These are phyloP conservation scores for Zaprionus davidi DNA, from an alignment of 1,140 invertebrate genomes.

Conservation along the genomic window DNA sequence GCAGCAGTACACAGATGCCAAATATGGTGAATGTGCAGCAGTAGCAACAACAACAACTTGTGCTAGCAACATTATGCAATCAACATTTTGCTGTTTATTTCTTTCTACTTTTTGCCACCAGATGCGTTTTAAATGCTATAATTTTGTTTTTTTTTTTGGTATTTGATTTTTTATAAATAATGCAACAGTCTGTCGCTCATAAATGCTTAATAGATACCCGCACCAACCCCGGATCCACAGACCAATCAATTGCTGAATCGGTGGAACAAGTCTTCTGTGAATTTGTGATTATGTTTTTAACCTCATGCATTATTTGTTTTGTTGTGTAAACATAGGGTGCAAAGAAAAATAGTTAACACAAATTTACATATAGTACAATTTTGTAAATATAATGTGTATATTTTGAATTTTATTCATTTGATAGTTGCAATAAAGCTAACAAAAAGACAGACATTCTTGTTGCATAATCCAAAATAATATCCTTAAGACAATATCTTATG, in stretches of 20 bases:
- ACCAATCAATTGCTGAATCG: not conserved
- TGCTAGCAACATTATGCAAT: constrained; percentile 41
- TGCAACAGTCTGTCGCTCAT: constrained; percentile 30
- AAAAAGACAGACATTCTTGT: no score
- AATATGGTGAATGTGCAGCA: constrained; percentile 34
- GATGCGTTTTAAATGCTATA: constrained; percentile 43
- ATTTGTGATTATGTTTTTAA: not conserved
- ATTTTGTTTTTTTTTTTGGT: constrained; percentile 35
- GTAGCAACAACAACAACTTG: constrained; percentile 13
- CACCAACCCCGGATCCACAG: not conserved
- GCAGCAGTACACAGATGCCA: constrained; percentile 7
- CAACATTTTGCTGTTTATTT: constrained; percentile 1
- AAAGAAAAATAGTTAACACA: not conserved
- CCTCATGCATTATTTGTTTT: not conserved
- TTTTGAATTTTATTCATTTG: no score
- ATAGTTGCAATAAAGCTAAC: no score
- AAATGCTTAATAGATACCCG: constrained; percentile 34
- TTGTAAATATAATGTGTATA: not conserved
- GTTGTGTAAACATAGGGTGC: not conserved
- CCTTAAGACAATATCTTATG: no score
- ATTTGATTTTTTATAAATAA: constrained; percentile 34
- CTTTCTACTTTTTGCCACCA: constrained; percentile 9
- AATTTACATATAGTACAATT: not conserved
- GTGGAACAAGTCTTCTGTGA: constrained; percentile 4
- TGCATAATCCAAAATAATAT: no score